phyloP scores from a whole-genome alignment of 2,888 invertebrate genomes.

The Aplocera efformata region DNA sequence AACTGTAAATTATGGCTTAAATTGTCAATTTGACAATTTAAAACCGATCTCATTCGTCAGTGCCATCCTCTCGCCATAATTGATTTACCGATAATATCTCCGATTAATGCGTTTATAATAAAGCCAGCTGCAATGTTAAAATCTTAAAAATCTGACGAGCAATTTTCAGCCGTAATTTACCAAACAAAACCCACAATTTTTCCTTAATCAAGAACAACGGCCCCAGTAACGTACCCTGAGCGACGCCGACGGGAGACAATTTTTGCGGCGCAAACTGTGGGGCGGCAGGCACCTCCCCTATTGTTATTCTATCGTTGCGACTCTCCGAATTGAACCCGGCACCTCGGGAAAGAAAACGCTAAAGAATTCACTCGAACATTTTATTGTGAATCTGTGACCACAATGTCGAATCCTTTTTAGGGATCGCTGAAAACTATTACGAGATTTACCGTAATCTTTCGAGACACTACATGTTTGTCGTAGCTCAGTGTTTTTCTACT shows the following conservation, averaged over 20 bases:
- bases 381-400: conserved; percentile 63
- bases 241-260: conserved; percentile 29
- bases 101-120: conserved; percentile 5
- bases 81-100: conserved; percentile 12
- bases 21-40: conserved; percentile 10
- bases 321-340: conserved; percentile 43
- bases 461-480: conserved; percentile 32
- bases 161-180: conserved; percentile 1
- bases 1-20: conserved; percentile 12
- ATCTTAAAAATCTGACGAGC: background rate
- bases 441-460: conserved; percentile 39
- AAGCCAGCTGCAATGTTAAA: background rate
- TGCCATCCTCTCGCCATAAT: conserved; percentile 5
- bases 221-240: conserved; percentile 29
- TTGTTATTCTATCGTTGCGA: conserved; percentile 49
- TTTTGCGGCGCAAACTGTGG: conserved; percentile 37
- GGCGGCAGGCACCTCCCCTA: conserved; percentile 34
- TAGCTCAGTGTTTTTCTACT: conserved; percentile 25
- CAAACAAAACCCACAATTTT: conserved; percentile 4
- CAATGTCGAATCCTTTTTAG: conserved; percentile 44
- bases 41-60: conserved; percentile 14
- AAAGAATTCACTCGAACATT: conserved; percentile 55
- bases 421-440: conserved; percentile 35
- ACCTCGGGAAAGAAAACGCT: conserved; percentile 51
- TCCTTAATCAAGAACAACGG: conserved; percentile 22